phyloP scores from a whole-genome alignment of 2,113 vertebrate species.

The Dipodomys stephensi region DNA sequence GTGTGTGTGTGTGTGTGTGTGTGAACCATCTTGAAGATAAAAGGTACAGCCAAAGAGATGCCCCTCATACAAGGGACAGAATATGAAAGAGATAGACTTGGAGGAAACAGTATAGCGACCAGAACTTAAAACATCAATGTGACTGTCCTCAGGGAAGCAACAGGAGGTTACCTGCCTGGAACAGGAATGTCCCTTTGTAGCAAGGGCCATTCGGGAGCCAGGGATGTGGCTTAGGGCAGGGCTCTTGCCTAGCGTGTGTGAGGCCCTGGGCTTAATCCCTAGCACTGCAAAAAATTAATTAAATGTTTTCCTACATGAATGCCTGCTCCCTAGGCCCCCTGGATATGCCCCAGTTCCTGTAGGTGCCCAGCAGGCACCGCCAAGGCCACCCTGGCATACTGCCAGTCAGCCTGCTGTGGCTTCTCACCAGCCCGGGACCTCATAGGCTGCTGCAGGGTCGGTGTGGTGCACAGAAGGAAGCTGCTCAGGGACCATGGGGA shows the following conservation, averaged over 20 bases:
- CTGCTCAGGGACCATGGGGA: too few relatives aligned
- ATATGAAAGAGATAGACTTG: background rate
- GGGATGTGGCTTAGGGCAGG: too few relatives aligned
- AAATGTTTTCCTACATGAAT: background rate
- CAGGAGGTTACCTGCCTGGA: background rate
- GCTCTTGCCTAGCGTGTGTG: background rate
- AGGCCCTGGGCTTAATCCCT: background rate
- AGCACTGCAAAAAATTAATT: background rate
- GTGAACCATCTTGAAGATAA: background rate
- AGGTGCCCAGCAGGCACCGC: background rate
- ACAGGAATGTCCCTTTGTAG: background rate
- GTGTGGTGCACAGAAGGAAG: background rate
- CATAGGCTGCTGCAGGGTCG: accelerated
- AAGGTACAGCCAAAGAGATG: background rate
- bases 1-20: too few relatives aligned
- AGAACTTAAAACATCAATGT: background rate
- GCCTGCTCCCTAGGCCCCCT: background rate
- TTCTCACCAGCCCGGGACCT: background rate
- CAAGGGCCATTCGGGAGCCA: background rate
- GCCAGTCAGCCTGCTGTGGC: background rate
- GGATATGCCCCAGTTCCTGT: background rate
- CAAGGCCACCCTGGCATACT: background rate
- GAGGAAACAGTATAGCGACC: background rate
- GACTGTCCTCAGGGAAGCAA: background rate
- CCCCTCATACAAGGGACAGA: background rate